phyloP scores from a whole-genome alignment of 2,888 invertebrate species.

The Psylliodes chrysocephalus region DNA sequence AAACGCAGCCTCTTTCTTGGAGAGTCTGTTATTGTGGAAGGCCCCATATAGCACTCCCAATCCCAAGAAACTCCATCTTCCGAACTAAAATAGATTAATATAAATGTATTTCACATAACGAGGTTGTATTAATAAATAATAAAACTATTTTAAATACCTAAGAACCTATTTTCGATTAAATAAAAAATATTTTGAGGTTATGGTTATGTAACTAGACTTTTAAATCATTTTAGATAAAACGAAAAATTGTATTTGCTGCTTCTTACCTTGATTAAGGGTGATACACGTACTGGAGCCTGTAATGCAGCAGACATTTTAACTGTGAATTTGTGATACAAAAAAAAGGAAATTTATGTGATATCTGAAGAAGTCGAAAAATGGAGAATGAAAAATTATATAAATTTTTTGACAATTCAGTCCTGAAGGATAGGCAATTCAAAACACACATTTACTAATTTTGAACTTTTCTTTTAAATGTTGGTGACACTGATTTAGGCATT shows the following conservation, averaged over 20 bases:
- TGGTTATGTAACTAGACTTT: slow-evolving; percentile 43
- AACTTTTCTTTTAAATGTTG: neutral
- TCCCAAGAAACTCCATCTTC: slow-evolving; percentile 81
- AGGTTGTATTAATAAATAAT: too few relatives aligned
- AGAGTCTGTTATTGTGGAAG: slow-evolving; percentile 75
- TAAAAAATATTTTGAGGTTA: slow-evolving; percentile 36
- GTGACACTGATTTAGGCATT: neutral
- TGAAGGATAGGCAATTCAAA: slow-evolving; percentile 1
- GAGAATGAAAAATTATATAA: neutral
- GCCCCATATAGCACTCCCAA: slow-evolving; percentile 81
- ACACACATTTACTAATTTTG: neutral
- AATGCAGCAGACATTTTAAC: slow-evolving; percentile 59
- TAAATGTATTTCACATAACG: too few relatives aligned
- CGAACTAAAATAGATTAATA: slow-evolving; percentile 73
- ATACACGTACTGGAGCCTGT: slow-evolving; percentile 80
- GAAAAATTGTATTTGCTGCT: neutral
- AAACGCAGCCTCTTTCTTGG: slow-evolving; percentile 72
- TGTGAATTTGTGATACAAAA: neutral
- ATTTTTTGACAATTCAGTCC: neutral
- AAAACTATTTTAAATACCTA: neutral
- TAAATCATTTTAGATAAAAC: neutral
- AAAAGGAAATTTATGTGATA: neutral
- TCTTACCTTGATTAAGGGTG: slow-evolving; percentile 81
- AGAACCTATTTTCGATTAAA: slow-evolving; percentile 1
- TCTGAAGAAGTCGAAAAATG: neutral